Evolutionary conservation across 2,888 invertebrate genomes (phyloP).

Genomic region (Meta bourneti): DNA sequence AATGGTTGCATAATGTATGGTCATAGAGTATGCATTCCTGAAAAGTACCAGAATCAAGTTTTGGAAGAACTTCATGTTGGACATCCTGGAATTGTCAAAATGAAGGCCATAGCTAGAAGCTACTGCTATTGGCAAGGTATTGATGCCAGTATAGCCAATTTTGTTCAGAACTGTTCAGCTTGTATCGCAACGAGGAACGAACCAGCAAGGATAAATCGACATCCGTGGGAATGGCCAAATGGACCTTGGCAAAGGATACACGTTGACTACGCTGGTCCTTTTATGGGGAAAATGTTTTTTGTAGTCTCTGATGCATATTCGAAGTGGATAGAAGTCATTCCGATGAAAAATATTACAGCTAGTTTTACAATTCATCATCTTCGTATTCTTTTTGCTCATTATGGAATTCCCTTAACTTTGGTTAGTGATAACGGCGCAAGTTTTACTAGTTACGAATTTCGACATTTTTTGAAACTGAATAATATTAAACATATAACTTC

Average conservation of each 20-base stretch:
- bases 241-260: constrained; percentile 55
- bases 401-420: constrained; percentile 56
- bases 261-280: constrained; percentile 66
- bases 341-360: constrained; percentile 43
- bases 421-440: constrained; percentile 64
- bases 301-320: constrained; percentile 64
- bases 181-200: constrained; percentile 54
- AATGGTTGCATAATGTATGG: constrained; percentile 65
- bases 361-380: constrained; percentile 40
- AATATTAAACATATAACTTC: constrained; percentile 72
- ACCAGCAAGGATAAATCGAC: constrained; percentile 52
- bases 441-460: constrained; percentile 46
- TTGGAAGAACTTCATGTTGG: too few relatives aligned
- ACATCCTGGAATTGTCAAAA: too few relatives aligned
- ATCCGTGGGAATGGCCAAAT: constrained; percentile 53
- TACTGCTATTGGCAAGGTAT: constrained; percentile 63
- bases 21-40: constrained; percentile 64
- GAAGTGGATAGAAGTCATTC: constrained; percentile 66
- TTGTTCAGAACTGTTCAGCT: constrained; percentile 57
- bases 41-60: constrained; percentile 36
- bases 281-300: constrained; percentile 61
- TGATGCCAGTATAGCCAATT: constrained; percentile 54
- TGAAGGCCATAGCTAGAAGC: constrained; percentile 50
- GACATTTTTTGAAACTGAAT: constrained; percentile 64
- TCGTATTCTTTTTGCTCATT: constrained; percentile 58